Conservation (phyloP, 2,888 invertebrate genomes). For the Archips crataeganus region DNA sequence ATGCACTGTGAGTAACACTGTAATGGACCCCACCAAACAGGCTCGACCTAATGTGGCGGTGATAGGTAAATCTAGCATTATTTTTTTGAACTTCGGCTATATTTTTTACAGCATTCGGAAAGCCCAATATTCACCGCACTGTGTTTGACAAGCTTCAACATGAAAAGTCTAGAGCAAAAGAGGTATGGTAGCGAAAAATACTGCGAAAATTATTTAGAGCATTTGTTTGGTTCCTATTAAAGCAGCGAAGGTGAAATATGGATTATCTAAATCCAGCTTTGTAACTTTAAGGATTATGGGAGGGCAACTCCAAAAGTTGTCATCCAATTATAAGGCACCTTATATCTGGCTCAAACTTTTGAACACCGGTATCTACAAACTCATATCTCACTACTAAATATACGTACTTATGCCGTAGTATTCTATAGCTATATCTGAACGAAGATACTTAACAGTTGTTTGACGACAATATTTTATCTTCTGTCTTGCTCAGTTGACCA, state of each 20-base stretch:
- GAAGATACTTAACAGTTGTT: too few relatives aligned
- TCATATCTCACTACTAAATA: background rate
- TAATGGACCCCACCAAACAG: too few relatives aligned
- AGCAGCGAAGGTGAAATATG: constrained; percentile 1
- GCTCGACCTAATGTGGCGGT: too few relatives aligned
- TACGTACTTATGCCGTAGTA: background rate
- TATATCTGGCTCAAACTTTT: constrained; percentile 8
- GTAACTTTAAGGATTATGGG: constrained; percentile 9
- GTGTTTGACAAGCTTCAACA: background rate
- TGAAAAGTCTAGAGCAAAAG: background rate
- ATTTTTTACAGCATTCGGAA: background rate
- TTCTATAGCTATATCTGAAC: background rate
- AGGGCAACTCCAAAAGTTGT: constrained; percentile 1
- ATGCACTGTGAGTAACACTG: too few relatives aligned
- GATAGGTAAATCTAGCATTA: too few relatives aligned
- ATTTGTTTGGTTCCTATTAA: background rate
- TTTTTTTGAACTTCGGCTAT: too few relatives aligned
- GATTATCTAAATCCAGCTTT: constrained; percentile 1
- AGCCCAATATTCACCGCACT: background rate
- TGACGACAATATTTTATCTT: too few relatives aligned
- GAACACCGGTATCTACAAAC: constrained; percentile 3
- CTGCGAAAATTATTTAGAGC: background rate
- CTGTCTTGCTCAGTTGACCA: too few relatives aligned
- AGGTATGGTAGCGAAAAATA: background rate
- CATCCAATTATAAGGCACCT: constrained; percentile 9